phyloP scores from a whole-genome alignment of 2,888 invertebrate species.

The Halocaridina rubra region DNA sequence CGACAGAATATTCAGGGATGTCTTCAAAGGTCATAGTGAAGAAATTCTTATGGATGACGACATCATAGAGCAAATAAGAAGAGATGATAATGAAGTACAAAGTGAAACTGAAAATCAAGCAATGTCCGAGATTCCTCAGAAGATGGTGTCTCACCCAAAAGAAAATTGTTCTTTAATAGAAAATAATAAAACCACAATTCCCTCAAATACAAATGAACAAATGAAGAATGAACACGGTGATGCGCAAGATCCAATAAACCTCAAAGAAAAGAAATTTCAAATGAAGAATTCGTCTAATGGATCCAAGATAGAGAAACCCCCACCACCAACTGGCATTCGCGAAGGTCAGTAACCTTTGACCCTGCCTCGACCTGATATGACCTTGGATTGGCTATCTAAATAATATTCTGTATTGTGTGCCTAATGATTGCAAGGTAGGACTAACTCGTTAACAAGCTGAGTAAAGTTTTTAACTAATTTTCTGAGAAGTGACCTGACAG shows the following conservation, averaged over 20 bases:
- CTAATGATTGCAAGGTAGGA: constrained; percentile 28
- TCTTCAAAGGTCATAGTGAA: constrained; percentile 33
- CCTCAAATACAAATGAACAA: too few relatives aligned
- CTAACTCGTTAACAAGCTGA: constrained; percentile 13
- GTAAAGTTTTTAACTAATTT: neutral
- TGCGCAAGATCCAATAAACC: neutral
- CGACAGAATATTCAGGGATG: constrained; percentile 39
- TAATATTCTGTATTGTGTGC: constrained; percentile 47
- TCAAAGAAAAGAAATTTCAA: neutral
- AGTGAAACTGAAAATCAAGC: neutral
- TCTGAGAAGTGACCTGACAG: neutral
- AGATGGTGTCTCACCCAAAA: neutral
- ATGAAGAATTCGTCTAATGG: neutral
- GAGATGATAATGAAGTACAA: neutral
- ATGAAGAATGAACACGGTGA: too few relatives aligned
- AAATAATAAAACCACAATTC: too few relatives aligned
- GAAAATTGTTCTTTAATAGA: too few relatives aligned
- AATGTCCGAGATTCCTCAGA: too few relatives aligned
- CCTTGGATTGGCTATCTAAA: constrained; percentile 30
- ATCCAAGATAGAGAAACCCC: neutral
- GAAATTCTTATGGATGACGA: constrained; percentile 21
- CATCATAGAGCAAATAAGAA: neutral
- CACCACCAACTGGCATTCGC: neutral
- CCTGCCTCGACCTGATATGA: constrained; percentile 46
- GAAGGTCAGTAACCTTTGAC: constrained; percentile 53